phyloP scores from a whole-genome alignment of 2,113 vertebrate genomes.

The Physeter macrocephalus region DNA sequence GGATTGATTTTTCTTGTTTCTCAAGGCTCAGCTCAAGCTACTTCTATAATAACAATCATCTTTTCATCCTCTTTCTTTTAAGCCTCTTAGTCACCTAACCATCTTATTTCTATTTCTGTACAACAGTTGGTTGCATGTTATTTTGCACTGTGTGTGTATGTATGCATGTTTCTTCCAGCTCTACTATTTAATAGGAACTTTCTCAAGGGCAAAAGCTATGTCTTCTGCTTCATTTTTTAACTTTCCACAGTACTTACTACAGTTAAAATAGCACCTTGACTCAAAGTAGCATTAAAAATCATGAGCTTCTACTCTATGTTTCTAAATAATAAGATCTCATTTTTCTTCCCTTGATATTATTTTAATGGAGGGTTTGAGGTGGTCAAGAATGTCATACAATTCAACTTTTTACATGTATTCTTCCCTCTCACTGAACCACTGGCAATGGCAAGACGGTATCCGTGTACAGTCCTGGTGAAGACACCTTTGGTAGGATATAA shows the following conservation, averaged over 20 bases:
- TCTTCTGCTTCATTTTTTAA: constrained; percentile 27
- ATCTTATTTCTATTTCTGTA: constrained; percentile 46
- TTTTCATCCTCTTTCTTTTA: constrained; percentile 36
- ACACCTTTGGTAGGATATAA: neutral
- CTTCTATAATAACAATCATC: neutral
- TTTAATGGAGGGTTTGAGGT: neutral
- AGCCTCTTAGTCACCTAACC: neutral
- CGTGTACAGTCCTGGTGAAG: neutral
- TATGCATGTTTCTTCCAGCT: neutral
- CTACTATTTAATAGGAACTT: neutral
- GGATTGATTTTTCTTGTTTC: constrained; percentile 32
- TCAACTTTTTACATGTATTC: constrained; percentile 11
- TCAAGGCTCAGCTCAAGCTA: neutral
- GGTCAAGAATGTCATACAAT: neutral
- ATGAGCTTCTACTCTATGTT: neutral
- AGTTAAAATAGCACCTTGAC: neutral
- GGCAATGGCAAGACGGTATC: neutral
- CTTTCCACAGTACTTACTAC: neutral
- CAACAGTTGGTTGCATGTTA: constrained; percentile 12
- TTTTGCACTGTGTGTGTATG: neutral
- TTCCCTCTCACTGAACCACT: neutral
- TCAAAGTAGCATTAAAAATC: constrained; percentile 22
- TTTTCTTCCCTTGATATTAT: neutral
- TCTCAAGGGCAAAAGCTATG: neutral
- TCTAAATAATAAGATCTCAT: neutral